Evolutionary conservation across 2,888 invertebrate species (phyloP).

Genomic region (Agriotes lineatus): DNA sequence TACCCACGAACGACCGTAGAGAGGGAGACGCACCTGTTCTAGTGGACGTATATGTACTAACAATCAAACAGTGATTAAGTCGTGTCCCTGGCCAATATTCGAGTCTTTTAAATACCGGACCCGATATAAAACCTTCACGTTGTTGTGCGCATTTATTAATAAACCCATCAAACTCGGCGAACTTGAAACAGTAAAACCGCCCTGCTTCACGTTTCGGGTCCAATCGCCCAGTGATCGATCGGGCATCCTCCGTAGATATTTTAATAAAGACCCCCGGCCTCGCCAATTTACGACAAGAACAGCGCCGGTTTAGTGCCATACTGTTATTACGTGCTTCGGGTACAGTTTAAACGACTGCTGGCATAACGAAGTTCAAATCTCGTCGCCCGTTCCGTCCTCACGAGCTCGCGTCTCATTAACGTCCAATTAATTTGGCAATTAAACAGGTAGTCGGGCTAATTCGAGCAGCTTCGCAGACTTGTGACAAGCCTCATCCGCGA

Average conservation of each 20-base stretch:
- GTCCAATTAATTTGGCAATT: constrained; percentile 27
- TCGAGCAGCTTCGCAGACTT: not conserved
- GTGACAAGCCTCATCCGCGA: not conserved
- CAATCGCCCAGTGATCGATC: constrained; percentile 14
- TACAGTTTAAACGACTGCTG: not conserved
- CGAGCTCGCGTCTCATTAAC: not conserved
- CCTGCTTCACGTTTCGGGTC: not conserved
- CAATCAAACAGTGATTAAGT: too few species aligned
- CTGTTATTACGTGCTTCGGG: not conserved
- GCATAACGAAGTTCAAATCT: not conserved
- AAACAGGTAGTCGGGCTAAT: constrained; percentile 16
- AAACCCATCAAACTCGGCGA: not conserved
- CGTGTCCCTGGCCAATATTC: too few species aligned
- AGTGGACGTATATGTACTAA: too few species aligned
- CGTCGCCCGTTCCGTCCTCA: not conserved
- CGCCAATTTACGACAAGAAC: not conserved
- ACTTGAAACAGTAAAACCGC: not conserved
- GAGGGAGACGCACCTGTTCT: too few species aligned
- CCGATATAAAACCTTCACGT: too few species aligned
- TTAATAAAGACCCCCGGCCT: constrained; percentile 6
- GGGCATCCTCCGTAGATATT: constrained; percentile 4
- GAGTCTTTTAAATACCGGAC: too few species aligned
- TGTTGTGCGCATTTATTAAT: not conserved
- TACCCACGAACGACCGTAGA: too few species aligned
- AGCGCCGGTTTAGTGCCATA: not conserved